Percentiles rank a stretch among this genome's conserved stretches.
Evolutionary conservation across 2,797 vertebrate genomes (phyloP).

Genomic region (Pachyuromys duprasi): DNA sequence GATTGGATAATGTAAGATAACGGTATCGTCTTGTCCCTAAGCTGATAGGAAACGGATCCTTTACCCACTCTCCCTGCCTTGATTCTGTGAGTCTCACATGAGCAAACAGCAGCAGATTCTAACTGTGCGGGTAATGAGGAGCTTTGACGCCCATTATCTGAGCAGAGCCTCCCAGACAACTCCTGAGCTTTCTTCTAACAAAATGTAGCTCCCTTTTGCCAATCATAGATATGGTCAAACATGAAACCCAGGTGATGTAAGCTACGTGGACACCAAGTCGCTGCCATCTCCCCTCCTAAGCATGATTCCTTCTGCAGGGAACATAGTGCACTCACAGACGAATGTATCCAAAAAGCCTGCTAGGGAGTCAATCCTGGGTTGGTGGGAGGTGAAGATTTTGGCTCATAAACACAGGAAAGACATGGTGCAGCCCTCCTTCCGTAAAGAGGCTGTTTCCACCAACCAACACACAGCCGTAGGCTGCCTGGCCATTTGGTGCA

Average conservation of each 20-base stretch:
- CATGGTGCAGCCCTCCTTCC: background rate
- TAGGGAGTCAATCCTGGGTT: slow-evolving; percentile 17
- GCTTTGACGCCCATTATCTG: background rate
- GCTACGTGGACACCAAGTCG: background rate
- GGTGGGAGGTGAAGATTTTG: slow-evolving; percentile 38
- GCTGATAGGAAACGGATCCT: background rate
- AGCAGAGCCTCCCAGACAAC: background rate
- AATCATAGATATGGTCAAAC: background rate
- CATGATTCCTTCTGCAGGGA: slow-evolving; percentile 13
- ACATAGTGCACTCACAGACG: slow-evolving; percentile 33
- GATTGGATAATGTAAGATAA: background rate
- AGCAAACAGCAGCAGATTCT: background rate
- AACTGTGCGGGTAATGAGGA: background rate
- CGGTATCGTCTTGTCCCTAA: slow-evolving; percentile 12
- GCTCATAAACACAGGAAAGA: slow-evolving; percentile 68
- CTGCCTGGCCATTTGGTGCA: background rate
- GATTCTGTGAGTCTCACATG: slow-evolving; percentile 17
- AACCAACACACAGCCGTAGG: background rate
- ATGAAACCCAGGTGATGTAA: background rate
- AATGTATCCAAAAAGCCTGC: slow-evolving; percentile 8
- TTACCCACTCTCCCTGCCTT: background rate
- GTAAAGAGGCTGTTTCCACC: background rate
- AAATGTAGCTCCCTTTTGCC: background rate
- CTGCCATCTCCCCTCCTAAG: background rate
- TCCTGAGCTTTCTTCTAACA: background rate